Percentiles rank a stretch among this genome's conserved stretches.
phyloP scores from a whole-genome alignment of 2,797 vertebrate genomes.

The Sebastes hubbsi region DNA sequence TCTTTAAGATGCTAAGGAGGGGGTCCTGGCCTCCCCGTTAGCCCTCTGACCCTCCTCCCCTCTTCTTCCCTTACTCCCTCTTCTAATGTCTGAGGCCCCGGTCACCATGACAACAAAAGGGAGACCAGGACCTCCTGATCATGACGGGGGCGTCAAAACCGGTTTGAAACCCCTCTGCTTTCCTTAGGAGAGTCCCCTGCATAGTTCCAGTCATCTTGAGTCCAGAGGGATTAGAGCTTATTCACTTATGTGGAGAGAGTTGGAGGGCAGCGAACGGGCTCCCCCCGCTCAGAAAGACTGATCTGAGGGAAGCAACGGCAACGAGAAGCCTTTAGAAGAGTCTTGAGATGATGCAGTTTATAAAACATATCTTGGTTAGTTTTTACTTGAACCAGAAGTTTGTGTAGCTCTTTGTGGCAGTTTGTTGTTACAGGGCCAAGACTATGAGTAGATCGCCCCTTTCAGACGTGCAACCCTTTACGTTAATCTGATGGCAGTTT shows the following conservation, averaged over 20 bases:
- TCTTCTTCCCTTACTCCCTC: background rate
- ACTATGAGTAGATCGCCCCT: background rate
- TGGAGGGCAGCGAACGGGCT: background rate
- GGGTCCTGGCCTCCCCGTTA: conserved; percentile 56
- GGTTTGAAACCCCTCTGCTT: conserved; percentile 21
- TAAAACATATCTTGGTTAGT: background rate
- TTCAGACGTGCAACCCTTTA: background rate
- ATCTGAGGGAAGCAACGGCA: background rate
- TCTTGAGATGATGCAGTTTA: background rate
- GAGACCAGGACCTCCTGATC: conserved; percentile 49
- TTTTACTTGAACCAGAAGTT: background rate
- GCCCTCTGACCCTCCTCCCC: conserved; percentile 47
- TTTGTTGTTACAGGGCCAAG: background rate
- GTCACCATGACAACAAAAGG: conserved; percentile 62
- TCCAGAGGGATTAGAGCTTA: conserved; percentile 49
- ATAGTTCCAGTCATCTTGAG: conserved; percentile 45
- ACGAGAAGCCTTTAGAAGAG: background rate
- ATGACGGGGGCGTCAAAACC: conserved; percentile 39
- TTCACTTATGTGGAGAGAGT: conserved; percentile 37
- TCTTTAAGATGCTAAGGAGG: conserved; percentile 61
- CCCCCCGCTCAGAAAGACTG: conserved; percentile 1
- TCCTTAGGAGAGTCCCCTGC: conserved; percentile 18
- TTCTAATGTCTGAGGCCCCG: conserved; percentile 40
- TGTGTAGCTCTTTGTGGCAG: background rate
- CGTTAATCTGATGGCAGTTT: background rate